Base-by-base conservation (phyloP, 2,113 vertebrate species). In the Brachypteracias leptosomus region DNA sequence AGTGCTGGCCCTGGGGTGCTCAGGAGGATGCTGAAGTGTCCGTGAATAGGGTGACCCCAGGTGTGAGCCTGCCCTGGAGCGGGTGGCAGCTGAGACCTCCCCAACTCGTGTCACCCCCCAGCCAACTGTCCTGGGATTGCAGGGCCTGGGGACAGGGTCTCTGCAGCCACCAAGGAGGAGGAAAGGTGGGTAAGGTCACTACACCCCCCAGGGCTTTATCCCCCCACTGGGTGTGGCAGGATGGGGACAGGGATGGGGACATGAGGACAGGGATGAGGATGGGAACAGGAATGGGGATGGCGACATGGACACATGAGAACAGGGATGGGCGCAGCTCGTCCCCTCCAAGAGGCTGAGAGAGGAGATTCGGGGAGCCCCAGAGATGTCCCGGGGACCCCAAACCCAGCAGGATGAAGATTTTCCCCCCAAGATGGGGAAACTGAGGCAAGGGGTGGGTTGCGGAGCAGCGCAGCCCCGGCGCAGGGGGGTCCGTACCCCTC, bases 1-100 rank as follows among this genome's bases (percentile, higher is more conserved):
- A 5, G 16, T 31, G 51, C 14, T 44, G 66, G 54, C 52, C 21
- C 6, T 31, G 49, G 16, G 16, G 16, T 0, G 0, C 36, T 42
- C 10, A 1, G 46, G 36, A 28, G 25, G 68, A 2, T 55, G 14
- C 1, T 3, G 36, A 17, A 33, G 0, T 19, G 17, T 33, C 61
- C 29, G 3, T 95, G 9, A 84, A 85, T 42, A 88, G 95, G 62
- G 81, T 97, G 70, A 95, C 92, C 83, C 95, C 97, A 29, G 93
- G 97, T 59, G 95, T 91, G 76, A 85, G 71, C 57, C 57, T 25
- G 28, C 21, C n/a, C 44, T 19, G 38, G 26, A 11, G 31, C 2
- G 1, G 47, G 59, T 22, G 83, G 8, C 49, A 68, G 57, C 84
- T 72, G 86, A 59, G 51, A 58, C 31, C 26, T 28, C 20, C 20